Conservation (phyloP, 1,140 invertebrate genomes). For the Trichogramma pretiosum region DNA sequence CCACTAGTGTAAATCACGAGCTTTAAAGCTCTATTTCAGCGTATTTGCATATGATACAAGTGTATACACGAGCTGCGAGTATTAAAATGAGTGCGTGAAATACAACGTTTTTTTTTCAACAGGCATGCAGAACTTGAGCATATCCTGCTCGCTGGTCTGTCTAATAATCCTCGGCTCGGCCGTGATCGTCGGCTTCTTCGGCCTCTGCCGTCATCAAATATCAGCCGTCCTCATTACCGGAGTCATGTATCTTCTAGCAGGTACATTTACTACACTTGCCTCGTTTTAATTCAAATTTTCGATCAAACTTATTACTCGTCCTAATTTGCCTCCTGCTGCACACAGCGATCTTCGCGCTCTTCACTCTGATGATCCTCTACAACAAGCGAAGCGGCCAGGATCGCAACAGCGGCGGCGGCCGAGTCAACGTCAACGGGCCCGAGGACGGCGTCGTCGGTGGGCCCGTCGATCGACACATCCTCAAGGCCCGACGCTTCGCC, state of each 20-base stretch:
- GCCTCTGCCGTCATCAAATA: conserved; percentile 77
- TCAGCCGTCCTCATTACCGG: conserved; percentile 83
- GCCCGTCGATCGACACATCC: conserved; percentile 34
- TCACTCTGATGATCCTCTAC: conserved; percentile 82
- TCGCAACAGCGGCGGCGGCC: conserved; percentile 35
- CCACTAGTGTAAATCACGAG: too few species aligned
- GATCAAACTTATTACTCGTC: not conserved
- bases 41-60: too few species aligned
- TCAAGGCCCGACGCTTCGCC: conserved; percentile 62
- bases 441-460: conserved; percentile 62
- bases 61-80: too few species aligned
- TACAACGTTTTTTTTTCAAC: conserved; percentile 7
- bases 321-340: conserved; percentile 33
- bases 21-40: too few species aligned
- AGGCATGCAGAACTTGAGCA: conserved; percentile 91
- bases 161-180: conserved; percentile 76
- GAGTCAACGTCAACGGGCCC: conserved; percentile 49
- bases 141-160: conserved; percentile 82
- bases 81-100: too few species aligned
- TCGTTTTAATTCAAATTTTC: not conserved
- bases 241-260: conserved; percentile 83
- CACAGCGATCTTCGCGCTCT: conserved; percentile 78
- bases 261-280: conserved; percentile 54
- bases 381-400: conserved; percentile 74
- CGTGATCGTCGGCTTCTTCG: conserved; percentile 74